phyloP scores from a whole-genome alignment of 2,113 vertebrate genomes.

The Saguinus midas region DNA sequence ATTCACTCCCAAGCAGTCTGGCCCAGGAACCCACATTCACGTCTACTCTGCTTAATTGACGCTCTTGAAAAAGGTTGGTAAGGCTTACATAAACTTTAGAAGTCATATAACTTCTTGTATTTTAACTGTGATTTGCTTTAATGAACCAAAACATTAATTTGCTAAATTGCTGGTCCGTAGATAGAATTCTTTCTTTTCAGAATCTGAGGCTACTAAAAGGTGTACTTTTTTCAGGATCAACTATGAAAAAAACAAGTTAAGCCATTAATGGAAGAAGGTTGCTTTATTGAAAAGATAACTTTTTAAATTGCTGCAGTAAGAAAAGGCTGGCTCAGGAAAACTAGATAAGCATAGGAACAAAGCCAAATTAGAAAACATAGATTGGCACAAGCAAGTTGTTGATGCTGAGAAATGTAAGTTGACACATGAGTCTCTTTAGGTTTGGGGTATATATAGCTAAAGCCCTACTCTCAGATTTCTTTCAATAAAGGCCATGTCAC shows the following conservation, averaged over 20 bases:
- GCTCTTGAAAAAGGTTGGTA: slow-evolving; percentile 21
- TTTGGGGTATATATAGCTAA: neutral
- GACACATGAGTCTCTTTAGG: neutral
- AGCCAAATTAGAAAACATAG: neutral
- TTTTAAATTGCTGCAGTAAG: neutral
- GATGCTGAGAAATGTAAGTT: neutral
- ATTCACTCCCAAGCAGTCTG: neutral
- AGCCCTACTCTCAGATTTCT: neutral
- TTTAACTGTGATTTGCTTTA: slow-evolving; percentile 50
- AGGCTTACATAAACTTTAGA: neutral
- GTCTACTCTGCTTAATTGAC: neutral
- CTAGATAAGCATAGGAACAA: neutral
- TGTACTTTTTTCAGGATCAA: neutral
- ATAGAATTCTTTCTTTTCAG: neutral
- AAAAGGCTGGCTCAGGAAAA: neutral
- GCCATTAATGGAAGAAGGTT: neutral
- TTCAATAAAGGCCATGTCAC: neutral
- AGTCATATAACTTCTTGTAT: neutral
- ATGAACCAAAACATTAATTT: slow-evolving; percentile 51
- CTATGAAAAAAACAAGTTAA: neutral
- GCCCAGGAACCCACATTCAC: neutral
- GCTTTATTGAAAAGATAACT: neutral
- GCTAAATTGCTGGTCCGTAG: neutral
- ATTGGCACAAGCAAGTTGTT: neutral
- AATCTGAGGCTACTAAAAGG: neutral